These are phyloP conservation scores for Azorinus chamasolen DNA, from an alignment of 2,888 invertebrate species.

Conservation along the genomic window DNA sequence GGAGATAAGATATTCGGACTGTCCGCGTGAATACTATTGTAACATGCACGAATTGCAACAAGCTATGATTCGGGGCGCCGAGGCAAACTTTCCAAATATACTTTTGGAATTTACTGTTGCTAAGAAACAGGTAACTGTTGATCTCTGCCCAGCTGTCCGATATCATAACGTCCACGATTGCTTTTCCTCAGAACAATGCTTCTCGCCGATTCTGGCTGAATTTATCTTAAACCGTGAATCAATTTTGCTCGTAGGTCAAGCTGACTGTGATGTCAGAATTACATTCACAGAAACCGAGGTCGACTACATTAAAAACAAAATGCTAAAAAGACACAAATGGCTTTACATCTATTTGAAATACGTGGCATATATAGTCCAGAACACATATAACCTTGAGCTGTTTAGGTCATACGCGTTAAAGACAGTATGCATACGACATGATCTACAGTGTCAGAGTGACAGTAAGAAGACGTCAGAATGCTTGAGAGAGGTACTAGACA, in stretches of 20 bases:
- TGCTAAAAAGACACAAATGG: neutral
- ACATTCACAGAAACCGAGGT: constrained; percentile 19
- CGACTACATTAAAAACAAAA: constrained; percentile 15
- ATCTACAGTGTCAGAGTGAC: neutral
- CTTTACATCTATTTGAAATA: constrained; percentile 8
- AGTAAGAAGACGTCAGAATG: neutral
- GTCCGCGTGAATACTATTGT: neutral
- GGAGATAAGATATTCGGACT: neutral
- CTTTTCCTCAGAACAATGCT: constrained; percentile 4
- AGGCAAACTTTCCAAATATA: constrained; percentile 11
- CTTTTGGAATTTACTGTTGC: constrained; percentile 1
- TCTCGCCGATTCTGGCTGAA: neutral
- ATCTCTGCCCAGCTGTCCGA: constrained; percentile 11
- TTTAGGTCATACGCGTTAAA: constrained; percentile 3
- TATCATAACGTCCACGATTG: neutral
- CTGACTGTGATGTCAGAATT: neutral
- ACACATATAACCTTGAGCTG: neutral
- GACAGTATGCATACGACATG: constrained; percentile 9
- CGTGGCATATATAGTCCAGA: neutral
- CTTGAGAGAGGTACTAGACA: no score
- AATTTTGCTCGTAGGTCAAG: constrained; percentile 3
- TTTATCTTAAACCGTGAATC: neutral
- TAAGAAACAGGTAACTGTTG: constrained; percentile 2
- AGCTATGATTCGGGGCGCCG: constrained; percentile 6
- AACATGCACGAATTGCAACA: neutral